A percentile compares a stretch with the other conserved stretches of the same genome.
These are phyloP conservation scores for Schizopygopsis pylzovi DNA, from an alignment of 2,797 vertebrate genomes.

Conservation along the genomic window DNA sequence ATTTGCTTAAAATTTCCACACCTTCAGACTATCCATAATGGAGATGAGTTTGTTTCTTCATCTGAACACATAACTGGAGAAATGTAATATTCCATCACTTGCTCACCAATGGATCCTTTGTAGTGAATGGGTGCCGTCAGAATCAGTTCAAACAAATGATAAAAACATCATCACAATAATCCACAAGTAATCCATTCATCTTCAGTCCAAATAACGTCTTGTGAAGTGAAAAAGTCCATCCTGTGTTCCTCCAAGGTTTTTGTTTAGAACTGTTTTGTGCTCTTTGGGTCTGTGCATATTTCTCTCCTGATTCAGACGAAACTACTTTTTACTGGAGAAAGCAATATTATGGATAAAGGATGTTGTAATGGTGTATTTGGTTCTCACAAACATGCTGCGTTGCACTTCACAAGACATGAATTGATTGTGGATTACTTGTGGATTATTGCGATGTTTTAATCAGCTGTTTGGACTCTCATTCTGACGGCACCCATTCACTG, in stretches of 20 bases:
- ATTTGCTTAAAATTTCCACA: neutral
- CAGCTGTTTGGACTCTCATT: neutral
- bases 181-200: neutral
- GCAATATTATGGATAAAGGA: neutral
- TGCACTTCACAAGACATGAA: neutral
- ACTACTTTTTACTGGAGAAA: neutral
- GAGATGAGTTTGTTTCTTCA: neutral
- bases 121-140: neutral
- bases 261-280: neutral
- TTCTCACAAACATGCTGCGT: neutral
- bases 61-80: neutral
- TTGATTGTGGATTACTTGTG: neutral
- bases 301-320: neutral
- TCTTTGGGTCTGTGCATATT: neutral
- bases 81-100: neutral
- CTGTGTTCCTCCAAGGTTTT: neutral
- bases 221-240: neutral
- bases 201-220: neutral
- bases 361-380: neutral
- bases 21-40: neutral
- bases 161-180: neutral
- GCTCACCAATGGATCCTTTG: neutral
- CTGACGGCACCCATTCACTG: conserved; percentile 1
- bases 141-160: neutral
- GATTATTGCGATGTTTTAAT: neutral